Evolutionary conservation across 2,888 invertebrate genomes (phyloP).

Genomic region (Dicyrtomina minuta): DNA sequence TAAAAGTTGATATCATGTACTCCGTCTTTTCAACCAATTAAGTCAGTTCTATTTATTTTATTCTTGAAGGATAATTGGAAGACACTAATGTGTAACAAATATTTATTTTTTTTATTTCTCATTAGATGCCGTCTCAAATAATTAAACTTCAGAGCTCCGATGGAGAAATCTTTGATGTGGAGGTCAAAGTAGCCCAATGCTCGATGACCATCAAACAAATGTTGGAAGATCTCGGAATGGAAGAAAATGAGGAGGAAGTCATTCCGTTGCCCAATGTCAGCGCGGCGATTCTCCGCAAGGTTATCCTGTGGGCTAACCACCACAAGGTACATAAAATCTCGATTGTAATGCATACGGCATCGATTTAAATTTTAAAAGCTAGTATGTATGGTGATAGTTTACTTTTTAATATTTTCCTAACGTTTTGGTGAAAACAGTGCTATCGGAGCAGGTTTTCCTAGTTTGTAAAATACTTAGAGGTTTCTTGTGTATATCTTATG

Average conservation of each 20-base stretch:
- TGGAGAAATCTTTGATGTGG: conserved; percentile 92
- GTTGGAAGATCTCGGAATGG: conserved; percentile 82
- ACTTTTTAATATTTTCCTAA: too few relatives aligned
- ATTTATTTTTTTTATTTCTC: neutral
- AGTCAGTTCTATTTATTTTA: neutral
- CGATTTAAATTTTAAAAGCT: too few relatives aligned
- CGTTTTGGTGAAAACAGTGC: too few relatives aligned
- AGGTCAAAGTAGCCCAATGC: conserved; percentile 95
- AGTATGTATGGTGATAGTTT: too few relatives aligned
- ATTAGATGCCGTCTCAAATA: conserved; percentile 62
- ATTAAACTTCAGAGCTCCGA: conserved; percentile 94
- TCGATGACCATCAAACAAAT: conserved; percentile 98
- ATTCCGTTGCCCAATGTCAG: conserved; percentile 97
- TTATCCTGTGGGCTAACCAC: conserved; percentile 86
- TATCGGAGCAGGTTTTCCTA: too few relatives aligned
- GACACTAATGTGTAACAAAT: neutral
- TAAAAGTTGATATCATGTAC: too few relatives aligned
- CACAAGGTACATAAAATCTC: conserved; percentile 63
- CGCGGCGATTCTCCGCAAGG: conserved; percentile 92
- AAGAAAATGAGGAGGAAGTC: conserved; percentile 89
- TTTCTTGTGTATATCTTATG: too few relatives aligned
- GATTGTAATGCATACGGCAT: too few relatives aligned
- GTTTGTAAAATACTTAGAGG: too few relatives aligned
- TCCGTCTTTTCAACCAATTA: too few relatives aligned
- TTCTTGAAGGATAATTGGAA: neutral